A percentile compares a stretch with the other conserved stretches of the same genome.
Evolutionary conservation across 2,113 vertebrate genomes (phyloP).

Genomic region (Spizaetus ornatus): DNA sequence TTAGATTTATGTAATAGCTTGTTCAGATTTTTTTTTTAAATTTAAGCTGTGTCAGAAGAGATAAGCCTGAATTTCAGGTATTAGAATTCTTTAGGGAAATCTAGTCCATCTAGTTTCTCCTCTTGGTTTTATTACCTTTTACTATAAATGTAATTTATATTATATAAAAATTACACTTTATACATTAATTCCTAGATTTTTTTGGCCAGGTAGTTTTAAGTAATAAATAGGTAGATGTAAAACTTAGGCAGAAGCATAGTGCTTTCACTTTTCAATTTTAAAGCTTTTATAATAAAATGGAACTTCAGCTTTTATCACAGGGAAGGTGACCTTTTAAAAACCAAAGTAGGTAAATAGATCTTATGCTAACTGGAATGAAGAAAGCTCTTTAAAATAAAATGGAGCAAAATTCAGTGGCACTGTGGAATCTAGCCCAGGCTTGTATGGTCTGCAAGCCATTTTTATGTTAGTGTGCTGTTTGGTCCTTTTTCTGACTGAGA

Average conservation of each 20-base stretch:
- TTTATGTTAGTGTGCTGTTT: neutral
- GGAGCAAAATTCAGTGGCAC: neutral
- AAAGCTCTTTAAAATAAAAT: conserved; percentile 1
- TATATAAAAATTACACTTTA: neutral
- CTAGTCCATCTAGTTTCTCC: neutral
- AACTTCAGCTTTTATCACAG: neutral
- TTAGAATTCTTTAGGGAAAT: conserved; percentile 15
- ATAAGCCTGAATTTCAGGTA: neutral
- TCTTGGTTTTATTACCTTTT: neutral
- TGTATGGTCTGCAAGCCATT: neutral
- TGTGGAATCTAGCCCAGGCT: neutral
- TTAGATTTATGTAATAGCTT: conserved; percentile 61
- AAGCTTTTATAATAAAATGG: neutral
- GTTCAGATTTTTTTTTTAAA: neutral
- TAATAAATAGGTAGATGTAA: neutral
- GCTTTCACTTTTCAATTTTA: neutral
- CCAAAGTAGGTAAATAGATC: conserved; percentile 41
- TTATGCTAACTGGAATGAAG: neutral
- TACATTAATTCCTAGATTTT: neutral
- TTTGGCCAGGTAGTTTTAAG: neutral
- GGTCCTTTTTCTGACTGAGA: neutral
- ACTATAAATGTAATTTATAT: neutral
- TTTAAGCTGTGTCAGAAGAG: neutral
- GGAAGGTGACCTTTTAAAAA: conserved; percentile 23
- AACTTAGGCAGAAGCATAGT: neutral